Evolutionary conservation across 2,888 invertebrate species (phyloP).

Genomic region (Drosophila kokeensis): DNA sequence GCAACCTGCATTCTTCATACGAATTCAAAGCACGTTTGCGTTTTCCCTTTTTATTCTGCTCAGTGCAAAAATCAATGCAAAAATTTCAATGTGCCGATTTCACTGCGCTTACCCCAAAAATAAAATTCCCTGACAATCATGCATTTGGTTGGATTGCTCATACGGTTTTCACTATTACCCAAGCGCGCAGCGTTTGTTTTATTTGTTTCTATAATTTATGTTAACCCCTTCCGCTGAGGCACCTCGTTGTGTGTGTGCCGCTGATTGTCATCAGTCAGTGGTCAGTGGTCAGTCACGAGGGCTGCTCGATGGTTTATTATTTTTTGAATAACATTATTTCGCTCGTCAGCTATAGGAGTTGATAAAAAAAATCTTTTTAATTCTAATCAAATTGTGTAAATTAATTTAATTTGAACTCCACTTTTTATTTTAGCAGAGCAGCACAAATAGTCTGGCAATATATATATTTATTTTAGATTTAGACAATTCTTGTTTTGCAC

Average conservation of each 20-base stretch:
- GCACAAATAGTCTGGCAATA: background rate
- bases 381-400: background rate
- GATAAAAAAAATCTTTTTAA: background rate
- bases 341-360: background rate
- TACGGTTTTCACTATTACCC: constrained; percentile 52
- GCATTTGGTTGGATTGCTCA: constrained; percentile 17
- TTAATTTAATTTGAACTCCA: background rate
- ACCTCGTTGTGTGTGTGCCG: constrained; percentile 30
- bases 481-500: background rate
- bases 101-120: constrained; percentile 33
- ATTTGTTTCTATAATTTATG: constrained; percentile 62
- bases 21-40: constrained; percentile 49
- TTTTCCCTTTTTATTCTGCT: constrained; percentile 46
- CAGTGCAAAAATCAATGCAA: constrained; percentile 55
- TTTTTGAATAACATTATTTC: background rate
- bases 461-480: background rate
- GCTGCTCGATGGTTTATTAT: constrained; percentile 8
- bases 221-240: constrained; percentile 16
- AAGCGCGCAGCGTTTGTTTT: constrained; percentile 37
- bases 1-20: background rate
- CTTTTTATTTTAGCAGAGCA: background rate
- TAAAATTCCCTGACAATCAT: constrained; percentile 12
- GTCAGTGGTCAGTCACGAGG: constrained; percentile 38
- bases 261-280: constrained; percentile 37
- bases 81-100: constrained; percentile 53